These are phyloP conservation scores for Peromyscus californicus DNA, from an alignment of 2,113 vertebrate species.

Conservation along the genomic window DNA sequence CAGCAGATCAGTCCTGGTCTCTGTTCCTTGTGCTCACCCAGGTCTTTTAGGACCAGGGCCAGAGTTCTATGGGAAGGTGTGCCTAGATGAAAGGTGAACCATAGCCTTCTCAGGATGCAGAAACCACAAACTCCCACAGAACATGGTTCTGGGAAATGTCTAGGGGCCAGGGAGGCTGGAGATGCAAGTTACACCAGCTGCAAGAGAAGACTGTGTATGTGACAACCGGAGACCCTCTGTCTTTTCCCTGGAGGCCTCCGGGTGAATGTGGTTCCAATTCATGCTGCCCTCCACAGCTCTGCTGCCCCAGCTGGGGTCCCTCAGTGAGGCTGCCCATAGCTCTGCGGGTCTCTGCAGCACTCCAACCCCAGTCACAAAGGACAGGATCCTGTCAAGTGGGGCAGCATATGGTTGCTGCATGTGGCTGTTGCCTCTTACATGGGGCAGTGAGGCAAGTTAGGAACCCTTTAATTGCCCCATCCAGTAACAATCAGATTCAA, in stretches of 20 bases:
- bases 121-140: background rate
- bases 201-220: fast-evolving
- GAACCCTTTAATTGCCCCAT: background rate
- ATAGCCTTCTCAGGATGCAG: background rate
- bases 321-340: fast-evolving
- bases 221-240: background rate
- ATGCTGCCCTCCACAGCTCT: background rate
- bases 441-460: background rate
- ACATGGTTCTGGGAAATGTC: background rate
- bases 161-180: background rate
- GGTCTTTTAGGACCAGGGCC: background rate
- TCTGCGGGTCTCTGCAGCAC: background rate
- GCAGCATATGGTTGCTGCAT: background rate
- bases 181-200: background rate
- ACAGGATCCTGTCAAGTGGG: background rate
- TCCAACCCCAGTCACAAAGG: background rate
- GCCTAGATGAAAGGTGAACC: background rate
- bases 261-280: fast-evolving
- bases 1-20: background rate
- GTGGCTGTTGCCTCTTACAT: background rate
- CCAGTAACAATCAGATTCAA: background rate
- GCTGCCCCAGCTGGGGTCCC: fast-evolving
- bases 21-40: background rate
- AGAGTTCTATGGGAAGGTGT: background rate
- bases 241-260: background rate